These are phyloP conservation scores for Cephonodes hylas DNA, from an alignment of 2,888 invertebrate species.

Conservation along the genomic window DNA sequence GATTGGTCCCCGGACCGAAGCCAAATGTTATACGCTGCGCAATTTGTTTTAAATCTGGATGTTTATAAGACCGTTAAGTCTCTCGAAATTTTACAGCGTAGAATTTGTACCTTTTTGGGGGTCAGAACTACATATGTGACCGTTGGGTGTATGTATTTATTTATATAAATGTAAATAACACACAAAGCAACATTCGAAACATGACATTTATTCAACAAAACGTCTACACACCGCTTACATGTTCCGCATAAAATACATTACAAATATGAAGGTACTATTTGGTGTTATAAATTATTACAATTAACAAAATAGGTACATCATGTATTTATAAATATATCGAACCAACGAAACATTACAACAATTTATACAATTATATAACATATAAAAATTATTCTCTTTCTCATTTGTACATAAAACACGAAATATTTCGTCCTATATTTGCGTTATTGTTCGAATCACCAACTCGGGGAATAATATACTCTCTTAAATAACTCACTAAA, in stretches of 20 bases:
- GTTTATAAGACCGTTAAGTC: too few relatives aligned
- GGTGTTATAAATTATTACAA: constrained; percentile 72
- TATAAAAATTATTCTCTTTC: constrained; percentile 36
- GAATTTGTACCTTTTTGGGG: too few relatives aligned
- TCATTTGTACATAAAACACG: constrained; percentile 34
- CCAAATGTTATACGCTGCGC: too few relatives aligned
- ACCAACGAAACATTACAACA: constrained; percentile 41
- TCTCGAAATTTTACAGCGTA: too few relatives aligned
- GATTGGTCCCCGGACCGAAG: too few relatives aligned
- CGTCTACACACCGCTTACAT: constrained; percentile 71
- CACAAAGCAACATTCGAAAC: constrained; percentile 52
- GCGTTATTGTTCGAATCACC: constrained; percentile 64
- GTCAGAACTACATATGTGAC: too few relatives aligned
- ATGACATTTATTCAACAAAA: constrained; percentile 80
- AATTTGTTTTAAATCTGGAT: too few relatives aligned
- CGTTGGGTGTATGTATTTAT: too few relatives aligned
- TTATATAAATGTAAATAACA: not conserved
- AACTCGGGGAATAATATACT: constrained; percentile 48
- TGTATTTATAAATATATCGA: constrained; percentile 44
- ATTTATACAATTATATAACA: constrained; percentile 29
- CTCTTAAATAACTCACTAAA: constrained; percentile 43
- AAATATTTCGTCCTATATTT: constrained; percentile 28
- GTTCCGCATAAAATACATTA: constrained; percentile 61
- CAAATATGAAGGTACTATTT: constrained; percentile 71
- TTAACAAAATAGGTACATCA: constrained; percentile 57